Evolutionary conservation across 53 echinoderm and acorn worm genomes (phyloP), one percentile per base, ranked within the genome.

Genomic region (Antedon mediterranea): DNA sequence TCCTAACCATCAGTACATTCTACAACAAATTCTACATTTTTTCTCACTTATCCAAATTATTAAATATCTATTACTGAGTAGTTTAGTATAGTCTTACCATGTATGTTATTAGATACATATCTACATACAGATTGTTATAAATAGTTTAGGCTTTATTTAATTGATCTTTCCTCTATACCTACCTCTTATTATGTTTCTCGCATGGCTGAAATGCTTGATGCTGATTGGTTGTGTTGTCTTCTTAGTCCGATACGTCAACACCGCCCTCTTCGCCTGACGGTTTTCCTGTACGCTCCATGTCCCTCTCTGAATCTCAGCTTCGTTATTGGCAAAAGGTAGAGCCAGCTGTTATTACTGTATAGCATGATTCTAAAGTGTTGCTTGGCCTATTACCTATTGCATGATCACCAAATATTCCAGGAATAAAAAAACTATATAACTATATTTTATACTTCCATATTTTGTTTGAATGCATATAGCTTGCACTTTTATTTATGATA

Each of bases 311-410:
- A 78, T 91, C 94, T 23, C 90, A 93, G 89, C 90, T 93, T 13
- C 89, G 89, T 84, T 91, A 93, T 87, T 93, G 94, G 94, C 94
- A 93, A 29, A 90, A 90, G 90, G 90, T 90, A 57, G 57, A 57
- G 57, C 9, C 57, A 6, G 20, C 9, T 57, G 23, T 57, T 57
- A 23, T 57, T 57, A n/a, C 23, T 57, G 57, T 57, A 57, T 57
- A 57, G 57, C 57, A 57, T 57, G 57, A 13, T 11, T 57, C 57
- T 57, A 57, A 13, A 11, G 2, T 57, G 57, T 57, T 57, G 57
- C 57, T 57, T 57, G 57, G 57, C 14, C 57, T 57, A 57, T 7
- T 13, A 8, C 23, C 57, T 15, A 18, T 15, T 57, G 57, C 57
- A 57, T 57, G 57, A 57, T 11, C 57, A 57, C 23, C 9, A 15